phyloP scores from a whole-genome alignment of 2,888 invertebrate genomes.

The Congeria kusceri region DNA sequence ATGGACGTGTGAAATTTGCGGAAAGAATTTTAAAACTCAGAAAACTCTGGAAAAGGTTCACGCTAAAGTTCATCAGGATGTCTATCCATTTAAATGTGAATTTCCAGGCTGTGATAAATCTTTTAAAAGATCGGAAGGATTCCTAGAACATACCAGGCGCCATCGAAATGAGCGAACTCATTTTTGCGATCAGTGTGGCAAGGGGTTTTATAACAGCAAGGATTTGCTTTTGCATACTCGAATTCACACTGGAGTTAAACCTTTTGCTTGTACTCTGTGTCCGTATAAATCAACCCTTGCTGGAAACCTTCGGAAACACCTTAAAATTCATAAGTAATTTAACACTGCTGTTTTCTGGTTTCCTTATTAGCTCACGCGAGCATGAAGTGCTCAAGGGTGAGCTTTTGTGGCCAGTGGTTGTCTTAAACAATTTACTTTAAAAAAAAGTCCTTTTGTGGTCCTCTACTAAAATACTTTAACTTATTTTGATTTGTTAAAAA shows the following conservation, averaged over 20 bases:
- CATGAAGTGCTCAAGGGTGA: too few species aligned
- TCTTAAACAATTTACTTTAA: too few species aligned
- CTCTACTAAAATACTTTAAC: too few species aligned
- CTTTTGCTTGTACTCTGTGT: constrained; percentile 50
- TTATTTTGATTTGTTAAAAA: too few species aligned
- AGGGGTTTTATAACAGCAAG: constrained; percentile 55
- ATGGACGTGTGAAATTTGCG: constrained; percentile 61
- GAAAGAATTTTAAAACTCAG: constrained; percentile 58
- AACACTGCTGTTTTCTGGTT: too few species aligned
- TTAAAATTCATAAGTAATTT: constrained; percentile 42
- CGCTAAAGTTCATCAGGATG: constrained; percentile 48
- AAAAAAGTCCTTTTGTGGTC: too few species aligned
- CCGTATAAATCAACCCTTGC: constrained; percentile 48
- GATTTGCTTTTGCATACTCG: constrained; percentile 45
- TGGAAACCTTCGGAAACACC: constrained; percentile 55
- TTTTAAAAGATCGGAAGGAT: constrained; percentile 47
- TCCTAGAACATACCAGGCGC: constrained; percentile 44
- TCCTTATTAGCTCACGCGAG: too few species aligned
- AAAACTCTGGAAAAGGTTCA: constrained; percentile 50
- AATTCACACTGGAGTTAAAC: constrained; percentile 58
- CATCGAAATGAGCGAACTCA: constrained; percentile 57
- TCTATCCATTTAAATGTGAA: constrained; percentile 48
- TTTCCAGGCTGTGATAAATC: constrained; percentile 44
- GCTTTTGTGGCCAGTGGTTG: too few species aligned
- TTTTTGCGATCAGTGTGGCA: constrained; percentile 58